phyloP scores from a whole-genome alignment of 2,113 vertebrate genomes.

The Vimba vimba region DNA sequence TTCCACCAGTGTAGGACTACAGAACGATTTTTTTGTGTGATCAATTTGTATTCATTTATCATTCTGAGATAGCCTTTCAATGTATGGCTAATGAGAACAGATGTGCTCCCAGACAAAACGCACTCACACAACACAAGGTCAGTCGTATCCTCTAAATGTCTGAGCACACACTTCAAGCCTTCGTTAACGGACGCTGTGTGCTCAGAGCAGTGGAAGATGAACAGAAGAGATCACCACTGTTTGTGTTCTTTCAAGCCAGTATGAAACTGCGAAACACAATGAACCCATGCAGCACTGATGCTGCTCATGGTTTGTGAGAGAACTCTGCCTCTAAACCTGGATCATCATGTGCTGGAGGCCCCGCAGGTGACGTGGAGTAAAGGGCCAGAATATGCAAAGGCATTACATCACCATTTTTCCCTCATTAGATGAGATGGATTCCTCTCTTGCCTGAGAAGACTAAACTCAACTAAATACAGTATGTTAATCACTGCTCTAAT shows the following conservation, averaged over 20 bases:
- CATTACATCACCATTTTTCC: conserved; percentile 3
- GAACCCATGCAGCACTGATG: background rate
- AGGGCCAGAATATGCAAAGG: background rate
- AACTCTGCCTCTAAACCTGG: background rate
- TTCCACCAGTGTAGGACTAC: background rate
- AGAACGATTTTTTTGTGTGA: background rate
- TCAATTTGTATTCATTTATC: conserved; percentile 42
- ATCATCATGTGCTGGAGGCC: background rate
- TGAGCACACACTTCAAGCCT: conserved; percentile 14
- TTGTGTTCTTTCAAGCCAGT: background rate
- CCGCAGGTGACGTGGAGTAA: background rate
- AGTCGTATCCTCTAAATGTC: conserved; percentile 12
- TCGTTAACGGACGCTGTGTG: background rate
- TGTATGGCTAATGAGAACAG: conserved; percentile 41
- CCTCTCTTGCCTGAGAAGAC: background rate
- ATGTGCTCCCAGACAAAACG: conserved; percentile 31
- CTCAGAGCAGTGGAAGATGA: background rate
- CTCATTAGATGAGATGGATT: conserved; percentile 21
- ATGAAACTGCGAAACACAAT: background rate
- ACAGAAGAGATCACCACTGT: background rate
- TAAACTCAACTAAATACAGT: background rate
- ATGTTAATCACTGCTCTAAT: background rate
- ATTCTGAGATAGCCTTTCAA: conserved; percentile 38
- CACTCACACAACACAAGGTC: conserved; percentile 30
- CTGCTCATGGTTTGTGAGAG: background rate